Conservation (phyloP, 2,113 vertebrate genomes). For the Anguilla japonica region DNA sequence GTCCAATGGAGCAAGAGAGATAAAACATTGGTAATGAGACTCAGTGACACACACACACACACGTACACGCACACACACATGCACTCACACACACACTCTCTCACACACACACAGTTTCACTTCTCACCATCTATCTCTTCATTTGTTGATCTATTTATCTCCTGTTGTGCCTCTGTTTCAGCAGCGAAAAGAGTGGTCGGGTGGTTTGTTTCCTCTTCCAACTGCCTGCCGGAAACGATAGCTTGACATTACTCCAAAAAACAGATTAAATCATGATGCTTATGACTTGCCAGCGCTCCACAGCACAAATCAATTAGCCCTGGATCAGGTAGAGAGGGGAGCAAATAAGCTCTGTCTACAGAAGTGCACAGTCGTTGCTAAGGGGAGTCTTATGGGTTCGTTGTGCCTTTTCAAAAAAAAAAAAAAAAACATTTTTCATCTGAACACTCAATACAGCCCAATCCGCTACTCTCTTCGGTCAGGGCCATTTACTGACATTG, state of each 20-base stretch:
- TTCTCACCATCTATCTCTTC: background rate
- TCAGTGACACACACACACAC: background rate
- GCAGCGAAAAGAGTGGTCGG: background rate
- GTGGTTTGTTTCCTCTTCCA: background rate
- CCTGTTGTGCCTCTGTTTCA: background rate
- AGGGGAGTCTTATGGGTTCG: background rate
- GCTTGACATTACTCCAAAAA: conserved; percentile 1
- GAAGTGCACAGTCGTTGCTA: background rate
- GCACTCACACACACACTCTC: background rate
- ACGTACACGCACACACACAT: background rate
- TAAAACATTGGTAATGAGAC: background rate
- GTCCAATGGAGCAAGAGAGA: background rate
- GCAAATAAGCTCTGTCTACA: background rate
- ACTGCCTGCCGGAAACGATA: background rate
- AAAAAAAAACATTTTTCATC: background rate
- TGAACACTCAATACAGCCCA: background rate
- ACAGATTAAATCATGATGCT: background rate
- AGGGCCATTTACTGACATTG: background rate
- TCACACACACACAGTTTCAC: background rate
- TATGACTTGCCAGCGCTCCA: background rate
- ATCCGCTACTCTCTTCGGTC: background rate
- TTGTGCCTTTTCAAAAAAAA: background rate
- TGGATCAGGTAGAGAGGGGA: background rate
- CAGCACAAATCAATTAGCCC: conserved; percentile 4
- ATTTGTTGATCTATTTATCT: background rate